A percentile compares a stretch with the other conserved stretches of the same genome.
These are phyloP conservation scores for Toxotes jaculatrix DNA, from an alignment of 2,113 vertebrate species.

Conservation along the genomic window DNA sequence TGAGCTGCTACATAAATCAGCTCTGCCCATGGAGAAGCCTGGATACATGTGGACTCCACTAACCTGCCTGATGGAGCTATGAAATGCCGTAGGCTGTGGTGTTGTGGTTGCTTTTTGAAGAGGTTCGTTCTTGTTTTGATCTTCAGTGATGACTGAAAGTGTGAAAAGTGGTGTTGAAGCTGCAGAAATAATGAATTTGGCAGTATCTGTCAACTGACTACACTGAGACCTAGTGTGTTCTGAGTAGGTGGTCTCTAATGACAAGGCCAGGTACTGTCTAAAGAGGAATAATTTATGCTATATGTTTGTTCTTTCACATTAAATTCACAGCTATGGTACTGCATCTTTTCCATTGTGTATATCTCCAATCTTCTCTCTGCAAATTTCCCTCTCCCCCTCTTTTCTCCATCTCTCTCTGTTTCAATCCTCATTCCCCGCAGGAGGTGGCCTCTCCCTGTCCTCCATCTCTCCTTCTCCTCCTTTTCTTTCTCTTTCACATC, in stretches of 20 bases:
- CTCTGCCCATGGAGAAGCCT: slow-evolving; percentile 73
- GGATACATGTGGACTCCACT: slow-evolving; percentile 68
- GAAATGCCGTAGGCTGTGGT: background rate
- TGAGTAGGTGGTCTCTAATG: slow-evolving; percentile 74
- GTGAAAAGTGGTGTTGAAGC: slow-evolving; percentile 53
- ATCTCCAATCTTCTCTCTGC: slow-evolving; percentile 27
- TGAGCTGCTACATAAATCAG: slow-evolving; percentile 84
- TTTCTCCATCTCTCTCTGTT: slow-evolving; percentile 51
- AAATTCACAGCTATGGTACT: slow-evolving; percentile 36
- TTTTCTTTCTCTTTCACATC: slow-evolving; percentile 87
- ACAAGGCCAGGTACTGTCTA: slow-evolving; percentile 58
- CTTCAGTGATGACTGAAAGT: slow-evolving; percentile 19
- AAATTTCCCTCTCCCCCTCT: slow-evolving; percentile 15
- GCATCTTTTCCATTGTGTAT: slow-evolving; percentile 32
- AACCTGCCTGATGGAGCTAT: slow-evolving; percentile 37
- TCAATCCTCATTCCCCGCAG: slow-evolving; percentile 69
- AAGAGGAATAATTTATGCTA: slow-evolving; percentile 44
- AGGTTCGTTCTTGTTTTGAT: background rate
- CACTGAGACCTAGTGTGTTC: slow-evolving; percentile 33
- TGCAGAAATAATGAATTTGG: slow-evolving; percentile 43
- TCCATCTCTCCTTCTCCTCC: slow-evolving; percentile 74
- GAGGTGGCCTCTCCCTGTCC: slow-evolving; percentile 82
- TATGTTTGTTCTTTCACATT: slow-evolving; percentile 38
- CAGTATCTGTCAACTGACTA: slow-evolving; percentile 25
- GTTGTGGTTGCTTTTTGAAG: slow-evolving; percentile 30